Evolutionary conservation across 2,113 vertebrate genomes (phyloP).

Genomic region (Pluvianellus socialis): DNA sequence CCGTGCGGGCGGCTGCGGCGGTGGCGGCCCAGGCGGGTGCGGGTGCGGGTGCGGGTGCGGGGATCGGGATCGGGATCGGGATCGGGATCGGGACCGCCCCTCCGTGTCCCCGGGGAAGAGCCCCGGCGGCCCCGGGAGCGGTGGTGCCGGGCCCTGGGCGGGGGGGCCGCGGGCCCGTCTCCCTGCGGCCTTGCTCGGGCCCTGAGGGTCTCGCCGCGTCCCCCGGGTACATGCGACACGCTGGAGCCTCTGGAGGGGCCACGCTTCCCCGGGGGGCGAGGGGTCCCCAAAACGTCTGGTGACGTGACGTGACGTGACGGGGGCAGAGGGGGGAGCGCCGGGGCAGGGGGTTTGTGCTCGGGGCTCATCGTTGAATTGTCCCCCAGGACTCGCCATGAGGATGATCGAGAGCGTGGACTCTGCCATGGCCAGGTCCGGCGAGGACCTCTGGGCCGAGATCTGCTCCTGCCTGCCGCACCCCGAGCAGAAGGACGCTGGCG

Average conservation of each 20-base stretch:
- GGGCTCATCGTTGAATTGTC: background rate
- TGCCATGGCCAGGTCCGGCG: constrained; percentile 72
- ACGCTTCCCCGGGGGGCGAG: background rate
- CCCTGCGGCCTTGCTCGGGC: background rate
- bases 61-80: too few species aligned
- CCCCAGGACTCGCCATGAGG: constrained; percentile 64
- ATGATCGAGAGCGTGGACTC: constrained; percentile 85
- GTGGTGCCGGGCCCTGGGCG: background rate
- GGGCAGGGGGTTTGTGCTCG: background rate
- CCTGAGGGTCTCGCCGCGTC: background rate
- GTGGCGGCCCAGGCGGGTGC: background rate
- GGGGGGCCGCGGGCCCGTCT: background rate
- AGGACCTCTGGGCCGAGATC: constrained; percentile 92
- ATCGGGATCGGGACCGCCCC: too few species aligned
- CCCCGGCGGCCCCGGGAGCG: background rate
- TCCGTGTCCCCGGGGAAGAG: background rate
- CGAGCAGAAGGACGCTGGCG: constrained; percentile 9
- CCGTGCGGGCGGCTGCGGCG: background rate
- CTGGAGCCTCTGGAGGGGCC: background rate
- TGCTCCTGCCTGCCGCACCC: constrained; percentile 82
- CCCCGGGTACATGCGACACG: rapidly evolving
- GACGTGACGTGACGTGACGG: background rate
- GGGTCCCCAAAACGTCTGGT: too few species aligned
- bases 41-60: background rate
- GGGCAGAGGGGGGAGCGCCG: rapidly evolving